These are phyloP conservation scores for Hecatera dysodea DNA, from an alignment of 2,888 invertebrate species.

Conservation along the genomic window DNA sequence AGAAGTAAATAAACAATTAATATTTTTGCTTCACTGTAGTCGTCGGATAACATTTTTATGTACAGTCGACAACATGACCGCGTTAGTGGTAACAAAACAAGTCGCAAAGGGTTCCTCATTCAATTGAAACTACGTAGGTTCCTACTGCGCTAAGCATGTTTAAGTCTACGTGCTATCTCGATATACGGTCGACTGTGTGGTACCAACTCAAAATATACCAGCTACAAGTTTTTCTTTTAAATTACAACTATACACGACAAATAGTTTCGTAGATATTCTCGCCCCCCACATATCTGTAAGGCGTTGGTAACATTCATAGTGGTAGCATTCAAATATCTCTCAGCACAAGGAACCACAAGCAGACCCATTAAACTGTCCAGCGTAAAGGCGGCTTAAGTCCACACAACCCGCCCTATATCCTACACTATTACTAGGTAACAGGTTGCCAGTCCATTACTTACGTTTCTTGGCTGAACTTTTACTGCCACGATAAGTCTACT, in stretches of 20 bases:
- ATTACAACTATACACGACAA: neutral
- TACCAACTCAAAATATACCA: neutral
- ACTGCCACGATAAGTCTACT: constrained; percentile 42
- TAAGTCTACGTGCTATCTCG: too few species aligned
- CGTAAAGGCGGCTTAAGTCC: constrained; percentile 23
- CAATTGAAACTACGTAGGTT: too few species aligned
- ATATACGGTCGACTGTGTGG: too few species aligned
- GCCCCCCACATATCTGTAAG: neutral
- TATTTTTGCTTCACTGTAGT: too few species aligned
- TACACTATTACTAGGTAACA: constrained; percentile 28
- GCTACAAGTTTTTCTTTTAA: too few species aligned
- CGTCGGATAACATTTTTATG: too few species aligned
- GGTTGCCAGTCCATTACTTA: constrained; percentile 51
- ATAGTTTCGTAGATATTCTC: neutral
- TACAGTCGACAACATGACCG: too few species aligned
- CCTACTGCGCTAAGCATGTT: too few species aligned
- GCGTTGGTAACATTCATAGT: neutral
- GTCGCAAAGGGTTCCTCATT: too few species aligned
- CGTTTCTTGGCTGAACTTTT: constrained; percentile 46
- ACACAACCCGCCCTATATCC: neutral
- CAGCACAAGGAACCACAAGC: neutral
- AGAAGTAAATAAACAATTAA: too few species aligned
- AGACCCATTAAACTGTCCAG: constrained; percentile 16
- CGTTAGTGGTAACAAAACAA: too few species aligned
- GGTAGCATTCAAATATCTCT: neutral